These are phyloP conservation scores for Chaetodon auriga DNA, from an alignment of 2,113 vertebrate genomes.

Conservation along the genomic window DNA sequence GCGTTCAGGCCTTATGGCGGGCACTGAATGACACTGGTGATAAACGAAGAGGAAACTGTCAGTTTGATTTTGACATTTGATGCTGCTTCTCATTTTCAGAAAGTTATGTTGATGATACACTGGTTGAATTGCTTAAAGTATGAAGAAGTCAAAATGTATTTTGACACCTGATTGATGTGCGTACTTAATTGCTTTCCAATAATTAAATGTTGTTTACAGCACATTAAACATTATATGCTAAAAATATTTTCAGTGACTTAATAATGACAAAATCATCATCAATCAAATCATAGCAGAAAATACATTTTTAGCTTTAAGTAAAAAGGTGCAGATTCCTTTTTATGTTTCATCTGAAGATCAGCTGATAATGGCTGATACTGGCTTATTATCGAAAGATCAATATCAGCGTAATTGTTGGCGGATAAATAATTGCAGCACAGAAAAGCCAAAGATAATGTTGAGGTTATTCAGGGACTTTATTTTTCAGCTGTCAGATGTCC, in stretches of 20 bases:
- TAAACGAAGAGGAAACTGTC: background rate
- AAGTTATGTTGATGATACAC: conserved; percentile 6
- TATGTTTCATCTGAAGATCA: background rate
- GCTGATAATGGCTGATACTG: background rate
- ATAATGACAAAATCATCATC: background rate
- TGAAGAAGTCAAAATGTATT: conserved; percentile 3
- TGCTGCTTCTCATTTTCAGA: conserved; percentile 2
- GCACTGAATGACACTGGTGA: background rate
- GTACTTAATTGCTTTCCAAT: conserved; percentile 13
- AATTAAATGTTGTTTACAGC: background rate
- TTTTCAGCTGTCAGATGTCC: background rate
- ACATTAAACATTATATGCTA: conserved; percentile 6
- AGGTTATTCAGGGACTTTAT: background rate
- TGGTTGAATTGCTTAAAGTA: conserved; percentile 19
- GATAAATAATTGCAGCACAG: background rate
- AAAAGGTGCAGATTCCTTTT: background rate
- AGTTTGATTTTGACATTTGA: background rate
- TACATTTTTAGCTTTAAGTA: conserved; percentile 9
- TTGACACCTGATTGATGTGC: background rate
- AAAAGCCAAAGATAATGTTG: background rate
- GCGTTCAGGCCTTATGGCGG: background rate
- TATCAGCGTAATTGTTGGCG: background rate
- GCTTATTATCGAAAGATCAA: background rate
- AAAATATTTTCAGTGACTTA: background rate
- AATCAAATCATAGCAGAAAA: conserved; percentile 3